Evolutionary conservation across 2,888 invertebrate species (phyloP), one percentile per base, ranked within the genome.

Genomic region (Ptychoptera contaminata): DNA sequence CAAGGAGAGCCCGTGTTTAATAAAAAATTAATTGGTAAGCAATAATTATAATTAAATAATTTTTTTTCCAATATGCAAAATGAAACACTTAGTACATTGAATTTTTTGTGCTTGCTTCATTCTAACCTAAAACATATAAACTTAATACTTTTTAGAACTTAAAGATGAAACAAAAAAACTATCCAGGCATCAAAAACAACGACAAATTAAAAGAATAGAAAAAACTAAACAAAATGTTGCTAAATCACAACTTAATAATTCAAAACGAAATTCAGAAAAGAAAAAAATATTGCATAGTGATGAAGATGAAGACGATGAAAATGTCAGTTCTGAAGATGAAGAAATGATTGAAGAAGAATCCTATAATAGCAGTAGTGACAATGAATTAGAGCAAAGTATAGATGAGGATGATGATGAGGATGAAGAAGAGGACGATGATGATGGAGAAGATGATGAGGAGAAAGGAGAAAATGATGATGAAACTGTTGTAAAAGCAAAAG

Each of bases 1-100:
- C 93, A 93, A 58, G 76, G 77, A 37, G 80, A 83, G 54, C 92
- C 93, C 2, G 69, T 71, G 40, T 64, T 59, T 47, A 40, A 53
- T 2, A 62, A 63, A 44, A 55, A 58, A 47, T 50, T 60, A 0
- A 60, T 63, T 37, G 63, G 63, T 64, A 54, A 56, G 55, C 45
- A 16, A 42, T 31, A 29, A 29, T 31, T 6, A 12, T 23, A 30
- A 37, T 8, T 29, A 23, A 9, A 32, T 9, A 11, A 32, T 32
- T 32, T 32, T 30, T 30, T 30, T 9, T n/a, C n/a, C n/a, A n/a
- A n/a, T n/a, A n/a, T n/a, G n/a, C n/a, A n/a, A n/a, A n/a, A 23
- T 23, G 23, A 5, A 23, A 23, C 23, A 23, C 7, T 5, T n/a
- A n/a, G n/a, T 23, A 23, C 23, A 23, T 5, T 23, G 23, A 23